Conservation (phyloP, 2,113 vertebrate species). For the Chaetodon trifascialis region DNA sequence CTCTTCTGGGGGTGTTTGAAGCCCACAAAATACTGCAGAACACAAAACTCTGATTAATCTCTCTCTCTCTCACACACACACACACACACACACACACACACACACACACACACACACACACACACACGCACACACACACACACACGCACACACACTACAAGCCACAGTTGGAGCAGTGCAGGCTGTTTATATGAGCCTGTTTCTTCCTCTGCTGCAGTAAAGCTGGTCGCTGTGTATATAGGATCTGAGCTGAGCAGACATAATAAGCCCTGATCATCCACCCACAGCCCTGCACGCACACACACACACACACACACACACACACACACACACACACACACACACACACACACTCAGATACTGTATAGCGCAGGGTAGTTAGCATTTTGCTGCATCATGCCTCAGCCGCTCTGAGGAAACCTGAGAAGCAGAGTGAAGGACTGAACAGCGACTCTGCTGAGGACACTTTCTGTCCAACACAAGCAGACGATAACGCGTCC, state of each 20-base stretch:
- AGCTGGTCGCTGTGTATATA: conserved; percentile 42
- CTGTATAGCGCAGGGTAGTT: conserved; percentile 40
- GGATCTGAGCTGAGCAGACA: conserved; percentile 65
- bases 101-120: conserved; percentile 22
- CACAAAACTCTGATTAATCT: conserved; percentile 59
- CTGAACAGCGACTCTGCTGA: conserved; percentile 2
- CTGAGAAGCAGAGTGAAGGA: conserved; percentile 23
- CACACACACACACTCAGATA: conserved; percentile 32
- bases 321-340: conserved; percentile 10
- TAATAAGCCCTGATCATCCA: conserved; percentile 65
- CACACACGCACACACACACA: conserved; percentile 25
- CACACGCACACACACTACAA: conserved; percentile 25
- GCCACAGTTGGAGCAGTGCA: conserved; percentile 35
- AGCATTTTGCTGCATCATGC: conserved; percentile 73
- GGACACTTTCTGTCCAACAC: conserved; percentile 8
- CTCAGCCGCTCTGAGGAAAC: conserved; percentile 23
- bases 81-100: conserved; percentile 26
- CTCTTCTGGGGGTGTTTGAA: conserved; percentile 62
- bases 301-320: conserved; percentile 34
- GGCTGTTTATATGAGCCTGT: conserved; percentile 51
- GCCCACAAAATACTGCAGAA: conserved; percentile 60
- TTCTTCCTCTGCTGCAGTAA: conserved; percentile 63
- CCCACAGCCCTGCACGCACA: conserved; percentile 45
- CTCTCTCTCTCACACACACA: conserved; percentile 2
- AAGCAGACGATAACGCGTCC: not conserved